phyloP scores from a whole-genome alignment of 2,888 invertebrate species.

The Clitarchus hookeri region DNA sequence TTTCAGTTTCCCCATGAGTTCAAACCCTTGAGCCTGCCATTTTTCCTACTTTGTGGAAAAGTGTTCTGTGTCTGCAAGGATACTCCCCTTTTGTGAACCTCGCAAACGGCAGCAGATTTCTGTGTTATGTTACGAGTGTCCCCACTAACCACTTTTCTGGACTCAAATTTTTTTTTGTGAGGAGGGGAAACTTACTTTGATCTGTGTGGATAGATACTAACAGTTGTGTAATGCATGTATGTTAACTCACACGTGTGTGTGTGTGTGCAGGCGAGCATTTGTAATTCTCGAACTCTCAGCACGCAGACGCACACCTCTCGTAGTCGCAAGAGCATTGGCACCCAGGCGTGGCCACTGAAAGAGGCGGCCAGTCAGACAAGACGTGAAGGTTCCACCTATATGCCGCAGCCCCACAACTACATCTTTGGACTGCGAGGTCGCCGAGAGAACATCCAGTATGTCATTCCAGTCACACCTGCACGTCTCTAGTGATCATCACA shows the following conservation, averaged over 20 bases:
- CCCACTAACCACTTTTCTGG: no score
- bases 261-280: slow-evolving; percentile 61
- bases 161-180: no score
- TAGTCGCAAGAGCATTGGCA: slow-evolving; percentile 63
- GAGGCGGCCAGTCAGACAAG: slow-evolving; percentile 56
- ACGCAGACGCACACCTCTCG: slow-evolving; percentile 72
- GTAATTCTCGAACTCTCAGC: slow-evolving; percentile 67
- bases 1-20: no score
- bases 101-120: no score
- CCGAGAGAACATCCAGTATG: slow-evolving; percentile 60
- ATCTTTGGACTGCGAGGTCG: slow-evolving; percentile 64
- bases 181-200: no score
- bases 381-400: slow-evolving; percentile 54
- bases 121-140: no score
- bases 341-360: slow-evolving; percentile 64
- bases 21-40: no score
- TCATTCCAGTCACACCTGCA: slow-evolving; percentile 49
- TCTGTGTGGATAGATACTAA: no score
- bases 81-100: no score
- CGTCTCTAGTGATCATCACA: background rate
- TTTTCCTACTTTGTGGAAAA: no score
- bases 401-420: slow-evolving; percentile 54
- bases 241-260: background rate
- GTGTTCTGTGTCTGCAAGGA: no score
- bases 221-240: no score